Conservation (phyloP, 2,888 invertebrate species). For the Sarcophaga rosellei region DNA sequence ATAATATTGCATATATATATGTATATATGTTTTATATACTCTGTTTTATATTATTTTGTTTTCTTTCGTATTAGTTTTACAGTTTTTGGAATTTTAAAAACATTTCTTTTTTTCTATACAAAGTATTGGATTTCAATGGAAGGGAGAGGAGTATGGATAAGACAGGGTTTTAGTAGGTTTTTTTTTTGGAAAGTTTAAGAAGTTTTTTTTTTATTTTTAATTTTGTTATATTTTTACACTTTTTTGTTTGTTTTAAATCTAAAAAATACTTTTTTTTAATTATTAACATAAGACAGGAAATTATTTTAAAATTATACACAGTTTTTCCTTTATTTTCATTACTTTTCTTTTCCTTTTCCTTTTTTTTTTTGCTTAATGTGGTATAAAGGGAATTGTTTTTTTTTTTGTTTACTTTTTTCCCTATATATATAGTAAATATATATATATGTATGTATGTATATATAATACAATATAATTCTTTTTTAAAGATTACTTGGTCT, state of each 20-base stretch:
- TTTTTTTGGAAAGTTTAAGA: conserved; percentile 30
- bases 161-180: neutral
- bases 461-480: conserved; percentile 61
- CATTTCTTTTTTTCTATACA: conserved; percentile 57
- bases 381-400: conserved; percentile 44
- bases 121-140: conserved; percentile 21
- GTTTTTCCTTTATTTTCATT: conserved; percentile 14
- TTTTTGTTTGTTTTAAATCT: conserved; percentile 39
- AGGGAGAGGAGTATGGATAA: neutral
- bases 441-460: neutral
- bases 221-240: conserved; percentile 51
- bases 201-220: conserved; percentile 23
- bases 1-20: conserved; percentile 70
- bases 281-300: conserved; percentile 35
- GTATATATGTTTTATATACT: conserved; percentile 68
- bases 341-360: no score
- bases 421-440: no score
- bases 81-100: conserved; percentile 54
- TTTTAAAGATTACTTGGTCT: conserved; percentile 69
- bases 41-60: conserved; percentile 36
- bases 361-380: conserved; percentile 1
- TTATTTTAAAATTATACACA: conserved; percentile 61
- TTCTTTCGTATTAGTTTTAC: conserved; percentile 30
- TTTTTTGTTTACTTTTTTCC: conserved; percentile 18
- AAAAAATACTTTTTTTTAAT: conserved; percentile 53